Evolutionary conservation across 1,140 invertebrate genomes (phyloP), one percentile per base, ranked within the genome.

Genomic region (Stegodyphus mimosarum): DNA sequence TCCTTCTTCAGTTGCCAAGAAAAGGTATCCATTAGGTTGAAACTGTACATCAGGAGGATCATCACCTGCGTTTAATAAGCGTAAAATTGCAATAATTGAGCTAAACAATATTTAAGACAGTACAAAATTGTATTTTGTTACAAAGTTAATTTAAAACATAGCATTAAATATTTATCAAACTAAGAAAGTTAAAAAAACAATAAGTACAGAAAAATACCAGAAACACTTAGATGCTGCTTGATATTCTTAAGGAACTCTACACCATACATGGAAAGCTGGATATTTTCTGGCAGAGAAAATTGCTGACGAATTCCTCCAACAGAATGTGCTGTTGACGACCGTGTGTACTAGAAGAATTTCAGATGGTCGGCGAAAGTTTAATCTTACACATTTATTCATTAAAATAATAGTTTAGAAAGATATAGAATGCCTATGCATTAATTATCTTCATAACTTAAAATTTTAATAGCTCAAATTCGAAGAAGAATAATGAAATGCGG

Each of bases 241-340:
- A 95, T 92, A 87, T 96, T 95, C 66, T 96, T 92, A 55, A 99
- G 90, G 91, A 99, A 99, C 71, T 99, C 95, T 51, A 96, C 94
- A 60, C 95, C 94, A 91, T 94, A 98, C 86, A 97, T 89, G 0
- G 97, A 96, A 93, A 99, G 95, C 89, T 95, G 91, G 76, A 99
- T 95, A 91, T 99, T 99, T 92, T 99, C 98, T 83, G 94, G 93
- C 4, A 98, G 89, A 6, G 96, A 96, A 92, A 98, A 99, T 90
- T 99, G 98, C 89, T 99, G 97, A 55, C 96, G 92, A 71, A 99
- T 90, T 4, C 95, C 95, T 78, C 97, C 97, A 51, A 94, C 92
- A 5, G 96, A 97, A 83, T 97, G 90, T 77, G 94, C 93, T 6
- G 95, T 95, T 10, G 96, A 95, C 18, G 93, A 93, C 88, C 92